These are phyloP conservation scores for Bubo scandiacus DNA, from an alignment of 2,113 vertebrate genomes.

Conservation along the genomic window DNA sequence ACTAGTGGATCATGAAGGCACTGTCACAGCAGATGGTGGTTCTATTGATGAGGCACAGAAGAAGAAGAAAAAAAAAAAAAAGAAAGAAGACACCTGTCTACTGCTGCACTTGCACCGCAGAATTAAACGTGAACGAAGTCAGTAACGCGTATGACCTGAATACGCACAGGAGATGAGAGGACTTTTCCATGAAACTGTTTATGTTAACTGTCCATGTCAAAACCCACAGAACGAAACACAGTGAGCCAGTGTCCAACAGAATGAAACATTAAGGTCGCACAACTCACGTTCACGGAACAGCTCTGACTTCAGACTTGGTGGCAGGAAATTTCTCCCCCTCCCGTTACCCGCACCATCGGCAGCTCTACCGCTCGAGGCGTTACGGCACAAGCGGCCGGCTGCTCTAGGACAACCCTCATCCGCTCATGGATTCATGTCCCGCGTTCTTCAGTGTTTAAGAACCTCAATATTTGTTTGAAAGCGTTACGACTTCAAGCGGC, in stretches of 20 bases:
- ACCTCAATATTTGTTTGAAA: not conserved
- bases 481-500: not conserved
- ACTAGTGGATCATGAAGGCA: not conserved
- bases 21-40: not conserved
- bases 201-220: not conserved
- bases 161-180: not conserved
- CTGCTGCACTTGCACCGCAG: not conserved
- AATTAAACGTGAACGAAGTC: not conserved
- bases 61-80: not conserved
- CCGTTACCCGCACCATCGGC: fast-evolving
- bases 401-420: not conserved
- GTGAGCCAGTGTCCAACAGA: not conserved
- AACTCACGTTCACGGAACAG: not conserved
- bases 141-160: not conserved
- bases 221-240: fast-evolving
- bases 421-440: fast-evolving
- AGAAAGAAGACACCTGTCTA: not conserved
- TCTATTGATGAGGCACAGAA: not conserved
- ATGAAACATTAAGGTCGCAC: not conserved
- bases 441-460: not conserved
- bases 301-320: not conserved
- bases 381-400: not conserved
- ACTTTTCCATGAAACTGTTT: not conserved
- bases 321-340: not conserved
- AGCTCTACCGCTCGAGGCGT: not conserved